Evolutionary conservation across 2,888 invertebrate species (phyloP), one percentile per base, ranked within the genome.

Genomic region (Phorcus lineatus): DNA sequence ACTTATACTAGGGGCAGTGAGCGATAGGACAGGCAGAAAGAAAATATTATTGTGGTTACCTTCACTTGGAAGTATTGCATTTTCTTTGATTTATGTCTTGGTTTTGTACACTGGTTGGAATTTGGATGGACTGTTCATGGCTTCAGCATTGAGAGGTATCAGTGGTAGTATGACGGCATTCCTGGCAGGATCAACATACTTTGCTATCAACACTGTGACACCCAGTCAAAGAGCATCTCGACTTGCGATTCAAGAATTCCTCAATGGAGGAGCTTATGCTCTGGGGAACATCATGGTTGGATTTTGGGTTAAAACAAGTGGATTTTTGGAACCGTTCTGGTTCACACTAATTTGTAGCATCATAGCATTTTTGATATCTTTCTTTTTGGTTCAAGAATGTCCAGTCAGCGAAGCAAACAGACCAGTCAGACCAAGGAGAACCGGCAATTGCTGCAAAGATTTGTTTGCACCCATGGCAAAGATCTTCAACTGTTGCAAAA

Each of bases 11-110:
- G 92, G 92, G n/a, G 91, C 90, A 54, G 86, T 91, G 67, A 92
- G 92, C 87, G 92, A 92, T 77, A 83, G 90, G 66, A 91, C 90
- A 16, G 91, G 91, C 0, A 83, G 90, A 40, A 85, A 91, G 40
- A 91, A 88, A 79, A 91, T 92, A 70, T 86, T 92, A 76, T 84
- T 92, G 79, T 92, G 92, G 91, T 79, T 92, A 70, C 92, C 92
- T 7, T 88, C 91, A 7, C 81, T 92, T 0, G 92, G 92, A 36
- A 90, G 89, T 76, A 85, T 89, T 9, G 28, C 91, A 13, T 91
- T 91, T 82, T 89, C 89, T 6, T 82, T 92, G 19, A 89, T 91
- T 31, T 91, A 90, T 81, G 88, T 90, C 17, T 78, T 90, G 62
- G 88, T 90, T 40, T 83, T 88, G 80, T 90, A 90, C 82, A 91